A percentile compares a stretch with the other conserved stretches of the same genome.
Evolutionary conservation across 2,888 invertebrate species (phyloP).

Genomic region (Dryadula phaetusa): DNA sequence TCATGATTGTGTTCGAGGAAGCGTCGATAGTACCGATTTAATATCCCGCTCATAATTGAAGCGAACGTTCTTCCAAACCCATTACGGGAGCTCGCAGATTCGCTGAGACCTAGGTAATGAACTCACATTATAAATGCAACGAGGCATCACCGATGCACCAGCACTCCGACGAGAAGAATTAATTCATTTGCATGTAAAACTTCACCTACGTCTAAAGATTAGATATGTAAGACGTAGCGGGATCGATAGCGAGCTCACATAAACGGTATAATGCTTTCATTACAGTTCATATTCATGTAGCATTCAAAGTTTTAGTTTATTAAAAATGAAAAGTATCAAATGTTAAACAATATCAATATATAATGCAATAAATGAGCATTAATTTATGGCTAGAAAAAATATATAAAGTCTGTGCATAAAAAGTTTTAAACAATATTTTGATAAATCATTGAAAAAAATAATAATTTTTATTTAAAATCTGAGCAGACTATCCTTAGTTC

Average conservation of each 20-base stretch:
- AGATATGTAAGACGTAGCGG: slow-evolving; percentile 56
- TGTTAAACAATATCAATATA: no score
- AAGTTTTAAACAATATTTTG: no score
- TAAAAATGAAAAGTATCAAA: background rate
- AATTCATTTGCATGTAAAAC: slow-evolving; percentile 84
- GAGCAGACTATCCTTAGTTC: no score
- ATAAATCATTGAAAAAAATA: no score
- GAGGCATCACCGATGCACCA: slow-evolving; percentile 78
- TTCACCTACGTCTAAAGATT: slow-evolving; percentile 73
- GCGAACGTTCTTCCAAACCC: slow-evolving; percentile 79
- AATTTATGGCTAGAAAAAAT: no score
- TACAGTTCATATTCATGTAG: slow-evolving; percentile 22
- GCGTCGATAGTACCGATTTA: slow-evolving; percentile 66
- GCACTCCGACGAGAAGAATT: slow-evolving; percentile 78
- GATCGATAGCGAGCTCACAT: slow-evolving; percentile 48
- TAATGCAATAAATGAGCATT: no score
- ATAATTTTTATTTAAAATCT: no score
- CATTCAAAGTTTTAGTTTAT: background rate
- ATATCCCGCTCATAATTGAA: slow-evolving; percentile 80
- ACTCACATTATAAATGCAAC: slow-evolving; percentile 83
- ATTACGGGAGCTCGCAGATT: slow-evolving; percentile 71
- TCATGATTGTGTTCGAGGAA: slow-evolving; percentile 21
- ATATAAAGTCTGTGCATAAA: no score
- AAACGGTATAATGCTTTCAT: slow-evolving; percentile 39
- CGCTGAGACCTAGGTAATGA: slow-evolving; percentile 76